Evolutionary conservation across 2,888 invertebrate species (phyloP).

Genomic region (Callinectes sapidus): DNA sequence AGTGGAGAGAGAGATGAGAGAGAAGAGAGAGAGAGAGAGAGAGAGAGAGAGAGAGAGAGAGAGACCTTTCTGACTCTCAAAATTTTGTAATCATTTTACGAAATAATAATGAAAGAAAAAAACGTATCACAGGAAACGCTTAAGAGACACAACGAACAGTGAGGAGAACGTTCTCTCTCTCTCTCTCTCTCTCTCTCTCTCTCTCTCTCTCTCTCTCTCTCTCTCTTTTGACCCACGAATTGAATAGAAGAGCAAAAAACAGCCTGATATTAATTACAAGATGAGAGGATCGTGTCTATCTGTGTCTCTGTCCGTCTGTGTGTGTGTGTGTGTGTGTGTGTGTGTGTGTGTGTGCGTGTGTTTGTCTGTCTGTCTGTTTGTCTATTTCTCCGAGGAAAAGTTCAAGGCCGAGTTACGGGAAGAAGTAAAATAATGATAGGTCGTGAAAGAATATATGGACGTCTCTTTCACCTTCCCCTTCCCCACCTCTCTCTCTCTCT

Average conservation of each 20-base stretch:
- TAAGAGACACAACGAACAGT: not conserved
- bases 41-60: too few species aligned
- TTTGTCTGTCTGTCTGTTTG: too few species aligned
- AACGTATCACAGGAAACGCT: not conserved
- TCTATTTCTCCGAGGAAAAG: not conserved
- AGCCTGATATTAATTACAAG: not conserved
- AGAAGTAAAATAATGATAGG: constrained; percentile 6
- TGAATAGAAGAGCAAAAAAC: not conserved
- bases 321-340: too few species aligned
- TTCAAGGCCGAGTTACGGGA: constrained; percentile 14
- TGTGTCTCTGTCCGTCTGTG: not conserved
- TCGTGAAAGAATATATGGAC: not conserved
- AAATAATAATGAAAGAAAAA: not conserved
- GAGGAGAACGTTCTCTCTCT: not conserved
- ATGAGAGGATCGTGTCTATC: not conserved
- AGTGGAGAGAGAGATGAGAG: too few species aligned
- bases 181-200: not conserved
- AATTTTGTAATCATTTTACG: too few species aligned
- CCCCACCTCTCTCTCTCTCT: not conserved
- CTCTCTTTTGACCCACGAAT: not conserved
- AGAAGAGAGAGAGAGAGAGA: too few species aligned
- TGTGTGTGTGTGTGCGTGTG: too few species aligned
- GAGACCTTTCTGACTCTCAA: too few species aligned
- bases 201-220: not conserved
- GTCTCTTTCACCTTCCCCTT: not conserved